Evolutionary conservation across 2,113 vertebrate species (phyloP).

Genomic region (Passer montanus): DNA sequence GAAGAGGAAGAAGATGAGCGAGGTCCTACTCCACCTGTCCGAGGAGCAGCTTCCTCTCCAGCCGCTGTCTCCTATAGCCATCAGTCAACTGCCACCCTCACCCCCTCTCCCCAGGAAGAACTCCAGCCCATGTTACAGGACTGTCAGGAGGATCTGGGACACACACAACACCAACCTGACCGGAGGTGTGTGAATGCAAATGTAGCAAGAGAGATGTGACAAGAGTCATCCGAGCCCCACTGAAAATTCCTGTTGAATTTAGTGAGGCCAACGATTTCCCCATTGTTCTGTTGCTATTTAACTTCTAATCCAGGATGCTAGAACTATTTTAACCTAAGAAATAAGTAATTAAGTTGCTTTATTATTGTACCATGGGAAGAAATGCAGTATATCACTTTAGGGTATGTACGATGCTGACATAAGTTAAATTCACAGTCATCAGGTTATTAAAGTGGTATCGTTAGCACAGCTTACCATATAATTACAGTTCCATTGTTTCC

Average conservation of each 20-base stretch:
- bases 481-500: conserved; percentile 63
- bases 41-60: conserved; percentile 94
- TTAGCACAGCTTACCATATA: conserved; percentile 63
- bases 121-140: conserved; percentile 96
- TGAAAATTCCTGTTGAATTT: not conserved
- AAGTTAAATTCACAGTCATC: conserved; percentile 50
- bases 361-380: not conserved
- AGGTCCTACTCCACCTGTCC: conserved; percentile 92
- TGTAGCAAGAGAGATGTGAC: not conserved
- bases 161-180: conserved; percentile 80
- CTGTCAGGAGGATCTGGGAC: conserved; percentile 79
- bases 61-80: conserved; percentile 98
- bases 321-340: conserved; percentile 9
- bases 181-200: conserved; percentile 81
- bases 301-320: not conserved
- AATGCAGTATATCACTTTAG: conserved; percentile 24
- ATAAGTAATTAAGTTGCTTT: not conserved
- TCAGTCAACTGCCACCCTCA: conserved; percentile 97
- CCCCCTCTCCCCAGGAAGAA: conserved; percentile 96
- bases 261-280: not conserved
- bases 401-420: not conserved
- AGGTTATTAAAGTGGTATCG: conserved; percentile 47
- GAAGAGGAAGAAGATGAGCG: conserved; percentile 88
- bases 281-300: not conserved
- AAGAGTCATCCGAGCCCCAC: not conserved